Percentiles rank a stretch among this genome's conserved stretches.
Evolutionary conservation across 2,888 invertebrate genomes (phyloP).

Genomic region (Aspidiotus rigidus): DNA sequence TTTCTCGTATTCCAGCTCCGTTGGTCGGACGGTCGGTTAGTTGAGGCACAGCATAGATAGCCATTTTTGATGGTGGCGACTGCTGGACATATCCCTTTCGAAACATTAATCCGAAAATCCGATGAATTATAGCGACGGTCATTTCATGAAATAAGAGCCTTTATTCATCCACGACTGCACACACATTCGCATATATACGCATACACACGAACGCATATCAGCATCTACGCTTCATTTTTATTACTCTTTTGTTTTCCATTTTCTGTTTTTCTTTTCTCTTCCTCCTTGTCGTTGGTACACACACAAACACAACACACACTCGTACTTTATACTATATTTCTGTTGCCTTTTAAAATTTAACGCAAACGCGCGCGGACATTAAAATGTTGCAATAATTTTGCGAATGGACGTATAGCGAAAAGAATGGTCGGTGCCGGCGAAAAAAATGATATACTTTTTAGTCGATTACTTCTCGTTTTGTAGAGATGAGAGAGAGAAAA

Average conservation of each 20-base stretch:
- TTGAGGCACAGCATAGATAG: conserved; percentile 4
- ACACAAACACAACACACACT: too few relatives aligned
- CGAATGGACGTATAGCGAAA: too few relatives aligned
- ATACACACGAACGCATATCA: background rate
- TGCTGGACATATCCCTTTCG: conserved; percentile 27
- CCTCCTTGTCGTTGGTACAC: background rate
- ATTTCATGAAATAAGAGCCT: conserved; percentile 29
- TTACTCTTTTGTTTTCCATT: conserved; percentile 2
- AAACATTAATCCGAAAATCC: conserved; percentile 31
- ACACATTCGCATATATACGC: conserved; percentile 12
- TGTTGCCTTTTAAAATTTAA: too few relatives aligned
- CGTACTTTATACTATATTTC: too few relatives aligned
- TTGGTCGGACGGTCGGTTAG: too few relatives aligned
- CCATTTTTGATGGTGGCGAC: conserved; percentile 16
- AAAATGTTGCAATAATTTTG: too few relatives aligned
- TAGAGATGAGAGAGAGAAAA: too few relatives aligned
- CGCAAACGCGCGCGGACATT: too few relatives aligned
- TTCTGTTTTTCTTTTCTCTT: background rate
- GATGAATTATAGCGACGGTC: conserved; percentile 31
- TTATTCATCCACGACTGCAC: conserved; percentile 16
- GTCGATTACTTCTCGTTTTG: too few relatives aligned
- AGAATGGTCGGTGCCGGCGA: too few relatives aligned
- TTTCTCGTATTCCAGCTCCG: too few relatives aligned
- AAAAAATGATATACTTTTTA: too few relatives aligned
- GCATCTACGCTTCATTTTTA: conserved; percentile 2